Percentiles rank a stretch among this genome's conserved stretches.
These are phyloP conservation scores for Gryllus bimaculatus DNA, from an alignment of 1,140 invertebrate species.

Conservation along the genomic window DNA sequence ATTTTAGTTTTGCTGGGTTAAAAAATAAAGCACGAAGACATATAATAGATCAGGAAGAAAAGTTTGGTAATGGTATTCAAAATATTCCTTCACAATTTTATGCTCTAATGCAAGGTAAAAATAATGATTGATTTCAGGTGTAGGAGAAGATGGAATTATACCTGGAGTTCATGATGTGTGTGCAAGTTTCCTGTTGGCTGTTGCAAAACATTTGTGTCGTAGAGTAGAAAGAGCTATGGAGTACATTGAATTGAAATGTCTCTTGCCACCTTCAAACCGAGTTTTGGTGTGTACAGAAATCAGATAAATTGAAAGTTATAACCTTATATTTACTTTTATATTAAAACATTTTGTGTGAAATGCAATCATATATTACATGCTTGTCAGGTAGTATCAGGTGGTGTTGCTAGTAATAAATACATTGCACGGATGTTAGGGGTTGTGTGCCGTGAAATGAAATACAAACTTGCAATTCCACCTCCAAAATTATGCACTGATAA, in stretches of 20 bases:
- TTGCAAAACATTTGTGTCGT: conserved; percentile 71
- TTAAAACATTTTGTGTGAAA: conserved; percentile 1
- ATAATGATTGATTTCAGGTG: conserved; percentile 29
- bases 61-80: conserved; percentile 34
- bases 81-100: neutral
- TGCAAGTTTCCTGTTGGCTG: conserved; percentile 66
- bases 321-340: neutral
- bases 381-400: conserved; percentile 81
- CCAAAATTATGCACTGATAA: conserved; percentile 91
- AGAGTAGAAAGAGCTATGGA: conserved; percentile 73
- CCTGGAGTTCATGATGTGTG: conserved; percentile 76
- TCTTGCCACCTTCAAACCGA: conserved; percentile 45
- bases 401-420: conserved; percentile 87
- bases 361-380: neutral
- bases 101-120: neutral
- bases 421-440: conserved; percentile 58
- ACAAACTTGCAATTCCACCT: conserved; percentile 62
- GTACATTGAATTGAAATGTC: conserved; percentile 51
- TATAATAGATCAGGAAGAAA: conserved; percentile 49
- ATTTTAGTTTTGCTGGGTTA: conserved; percentile 77
- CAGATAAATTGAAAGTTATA: neutral
- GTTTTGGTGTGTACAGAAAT: conserved; percentile 41
- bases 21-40: conserved; percentile 43
- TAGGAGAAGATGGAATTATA: conserved; percentile 57
- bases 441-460: conserved; percentile 56